Evolutionary conservation across 2,797 vertebrate species (phyloP).

Genomic region (Eleutherodactylus coqui): DNA sequence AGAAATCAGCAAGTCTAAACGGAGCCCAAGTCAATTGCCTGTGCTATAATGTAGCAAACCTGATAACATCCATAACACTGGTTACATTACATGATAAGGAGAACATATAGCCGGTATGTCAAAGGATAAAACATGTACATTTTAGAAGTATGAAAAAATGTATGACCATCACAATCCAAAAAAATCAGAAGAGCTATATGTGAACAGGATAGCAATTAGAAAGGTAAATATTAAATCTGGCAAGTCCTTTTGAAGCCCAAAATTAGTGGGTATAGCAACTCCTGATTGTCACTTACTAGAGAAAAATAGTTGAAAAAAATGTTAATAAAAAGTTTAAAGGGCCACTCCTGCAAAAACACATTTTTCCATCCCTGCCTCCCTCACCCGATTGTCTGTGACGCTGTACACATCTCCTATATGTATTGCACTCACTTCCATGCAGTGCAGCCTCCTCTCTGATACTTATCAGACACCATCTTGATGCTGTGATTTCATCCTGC

Average conservation of each 20-base stretch:
- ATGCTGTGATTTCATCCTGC: too few species aligned
- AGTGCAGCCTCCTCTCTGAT: too few species aligned
- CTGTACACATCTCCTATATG: too few species aligned
- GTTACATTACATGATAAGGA: too few species aligned
- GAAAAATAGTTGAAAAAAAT: slow-evolving; percentile 23
- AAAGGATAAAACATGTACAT: neutral
- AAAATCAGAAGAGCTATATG: neutral
- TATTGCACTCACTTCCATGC: too few species aligned
- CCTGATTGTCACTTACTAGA: slow-evolving; percentile 36
- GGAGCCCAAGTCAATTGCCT: neutral
- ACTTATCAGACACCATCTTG: too few species aligned
- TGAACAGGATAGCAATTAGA: neutral
- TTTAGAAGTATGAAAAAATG: neutral
- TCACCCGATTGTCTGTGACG: too few species aligned
- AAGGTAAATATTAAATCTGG: neutral
- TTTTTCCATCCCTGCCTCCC: too few species aligned
- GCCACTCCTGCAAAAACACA: too few species aligned
- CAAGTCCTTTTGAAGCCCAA: neutral
- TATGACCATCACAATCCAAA: neutral
- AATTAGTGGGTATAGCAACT: neutral
- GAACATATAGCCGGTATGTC: neutral
- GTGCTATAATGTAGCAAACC: neutral
- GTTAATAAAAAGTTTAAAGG: too few species aligned
- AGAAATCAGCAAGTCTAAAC: too few species aligned
- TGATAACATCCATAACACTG: too few species aligned